Base-by-base conservation (phyloP, 2,113 vertebrate genomes). In the Amia ocellicauda region DNA sequence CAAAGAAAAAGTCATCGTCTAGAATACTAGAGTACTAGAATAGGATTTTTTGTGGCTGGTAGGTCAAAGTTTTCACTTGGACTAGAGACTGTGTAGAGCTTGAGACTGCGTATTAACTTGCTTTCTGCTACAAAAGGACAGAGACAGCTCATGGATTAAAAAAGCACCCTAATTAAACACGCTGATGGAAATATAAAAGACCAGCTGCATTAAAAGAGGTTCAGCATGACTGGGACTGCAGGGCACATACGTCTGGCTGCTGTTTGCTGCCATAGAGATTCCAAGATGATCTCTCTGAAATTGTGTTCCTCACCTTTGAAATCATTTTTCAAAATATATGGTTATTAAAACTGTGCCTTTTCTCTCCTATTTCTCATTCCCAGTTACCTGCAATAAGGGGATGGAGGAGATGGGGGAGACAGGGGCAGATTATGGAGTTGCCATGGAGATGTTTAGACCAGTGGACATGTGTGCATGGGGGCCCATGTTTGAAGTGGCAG, bases 401-500 rank as follows among this genome's bases (percentile, higher is more conserved):
- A 52, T 58, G 3, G 45, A 28, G 10, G 23, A 26, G 20, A 47
- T 24, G 60, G 63, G 28, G 9, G 54, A 50, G 58, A 45, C 50
- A 49, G 71, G 78, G 71, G 70, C 69, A 75, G 78, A 78, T 82
- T 81, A 81, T 73, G 63, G 65, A 63, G 87, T 87, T 85, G 77
- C 86, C 78, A 81, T 89, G 82, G 80, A 74, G 70, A 90, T 77
- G 31, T 22, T 71, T 36, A 17, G 27, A 58, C 65, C 27, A 52
- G 70, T 64, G 56, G 74, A 68, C 70, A 69, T 69, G 65, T 52
- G 65, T 76, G 78, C 83, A 83, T 77, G 73, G 71, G 75, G 66
- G 66, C 58, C 71, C 67, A 69, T 84, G 86, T 86, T 87, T 88
- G 87, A 90, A 88, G 86, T 83, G 78, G 78, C 76, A 80, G 76